These are phyloP conservation scores for Papilio demoleus DNA, from an alignment of 2,888 invertebrate species.

Conservation along the genomic window DNA sequence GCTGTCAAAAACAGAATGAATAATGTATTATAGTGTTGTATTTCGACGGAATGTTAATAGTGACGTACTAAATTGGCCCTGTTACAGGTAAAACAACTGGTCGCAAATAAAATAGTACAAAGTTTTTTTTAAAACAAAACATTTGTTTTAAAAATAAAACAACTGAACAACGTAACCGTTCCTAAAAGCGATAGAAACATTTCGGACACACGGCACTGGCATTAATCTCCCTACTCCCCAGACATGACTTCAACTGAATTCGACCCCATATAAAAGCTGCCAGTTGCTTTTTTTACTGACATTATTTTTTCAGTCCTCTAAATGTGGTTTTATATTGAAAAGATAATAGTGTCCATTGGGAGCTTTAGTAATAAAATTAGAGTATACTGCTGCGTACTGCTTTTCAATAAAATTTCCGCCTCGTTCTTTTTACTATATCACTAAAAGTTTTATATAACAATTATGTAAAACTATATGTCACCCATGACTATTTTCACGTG, in stretches of 20 bases:
- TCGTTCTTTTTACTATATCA: too few relatives aligned
- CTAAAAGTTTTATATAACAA: too few relatives aligned
- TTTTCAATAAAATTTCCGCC: too few relatives aligned
- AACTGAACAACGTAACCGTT: slow-evolving; percentile 1
- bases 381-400: neutral
- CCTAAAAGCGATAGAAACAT: slow-evolving; percentile 29
- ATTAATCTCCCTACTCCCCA: slow-evolving; percentile 39
- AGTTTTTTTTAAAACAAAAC: neutral
- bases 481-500: too few relatives aligned
- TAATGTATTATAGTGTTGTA: too few relatives aligned
- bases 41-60: too few relatives aligned
- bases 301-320: slow-evolving; percentile 20
- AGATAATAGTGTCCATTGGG: slow-evolving; percentile 6
- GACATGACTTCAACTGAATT: slow-evolving; percentile 39
- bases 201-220: slow-evolving; percentile 34
- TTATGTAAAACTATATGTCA: too few relatives aligned
- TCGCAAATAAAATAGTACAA: neutral
- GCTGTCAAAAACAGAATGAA: too few relatives aligned
- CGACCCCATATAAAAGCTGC: slow-evolving; percentile 32
- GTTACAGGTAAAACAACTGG: too few relatives aligned
- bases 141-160: slow-evolving; percentile 6
- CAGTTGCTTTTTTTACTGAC: slow-evolving; percentile 13
- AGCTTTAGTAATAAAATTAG: slow-evolving; percentile 12
- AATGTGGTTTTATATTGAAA: slow-evolving; percentile 23
- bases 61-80: too few relatives aligned